Evolutionary conservation across 2,797 vertebrate species (phyloP).

Genomic region (Sphaeramia orbicularis): DNA sequence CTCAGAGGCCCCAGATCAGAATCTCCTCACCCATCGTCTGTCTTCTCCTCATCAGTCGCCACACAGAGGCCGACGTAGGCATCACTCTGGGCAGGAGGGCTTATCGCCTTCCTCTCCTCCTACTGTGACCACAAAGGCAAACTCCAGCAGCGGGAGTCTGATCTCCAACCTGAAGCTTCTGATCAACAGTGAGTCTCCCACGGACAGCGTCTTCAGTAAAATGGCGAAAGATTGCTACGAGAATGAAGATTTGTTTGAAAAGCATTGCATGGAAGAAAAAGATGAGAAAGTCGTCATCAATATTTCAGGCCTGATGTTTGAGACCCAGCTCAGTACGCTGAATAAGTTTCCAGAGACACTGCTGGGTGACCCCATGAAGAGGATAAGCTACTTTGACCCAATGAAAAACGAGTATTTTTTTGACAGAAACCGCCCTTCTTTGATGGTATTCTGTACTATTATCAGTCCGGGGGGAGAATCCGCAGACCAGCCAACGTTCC

Average conservation of each 20-base stretch:
- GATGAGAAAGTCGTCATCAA: slow-evolving; percentile 95
- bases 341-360: slow-evolving; percentile 94
- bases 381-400: slow-evolving; percentile 94
- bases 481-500: slow-evolving; percentile 96
- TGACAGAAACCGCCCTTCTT: slow-evolving; percentile 95
- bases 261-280: slow-evolving; percentile 87
- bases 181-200: slow-evolving; percentile 88
- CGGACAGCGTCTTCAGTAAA: slow-evolving; percentile 91
- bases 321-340: slow-evolving; percentile 95
- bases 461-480: slow-evolving; percentile 96
- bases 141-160: slow-evolving; percentile 87
- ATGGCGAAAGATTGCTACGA: slow-evolving; percentile 87
- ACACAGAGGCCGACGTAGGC: slow-evolving; percentile 61
- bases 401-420: slow-evolving; percentile 99
- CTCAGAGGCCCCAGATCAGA: slow-evolving; percentile 80
- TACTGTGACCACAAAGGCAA: slow-evolving; percentile 82
- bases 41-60: slow-evolving; percentile 79
- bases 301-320: slow-evolving; percentile 94
- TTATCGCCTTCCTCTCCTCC: slow-evolving; percentile 73
- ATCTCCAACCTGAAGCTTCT: slow-evolving; percentile 91
- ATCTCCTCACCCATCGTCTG: slow-evolving; percentile 67
- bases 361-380: slow-evolving; percentile 92
- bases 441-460: slow-evolving; percentile 96
- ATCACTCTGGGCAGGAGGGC: slow-evolving; percentile 64
- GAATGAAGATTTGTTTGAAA: slow-evolving; percentile 85